phyloP scores from a whole-genome alignment of 2,888 invertebrate species.

The Thysanoteuthis rhombus region DNA sequence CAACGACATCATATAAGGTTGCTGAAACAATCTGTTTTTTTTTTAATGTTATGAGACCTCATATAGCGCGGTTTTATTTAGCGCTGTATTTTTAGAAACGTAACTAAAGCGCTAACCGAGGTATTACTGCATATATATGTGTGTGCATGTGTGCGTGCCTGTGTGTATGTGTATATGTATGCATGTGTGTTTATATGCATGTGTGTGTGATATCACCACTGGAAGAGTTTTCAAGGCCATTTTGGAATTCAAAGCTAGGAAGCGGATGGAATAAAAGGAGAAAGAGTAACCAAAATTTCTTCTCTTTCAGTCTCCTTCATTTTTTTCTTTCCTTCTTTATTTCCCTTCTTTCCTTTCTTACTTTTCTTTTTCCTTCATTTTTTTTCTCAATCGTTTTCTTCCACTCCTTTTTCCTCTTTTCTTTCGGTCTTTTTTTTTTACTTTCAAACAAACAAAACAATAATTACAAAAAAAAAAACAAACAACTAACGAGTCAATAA shows the following conservation, averaged over 20 bases:
- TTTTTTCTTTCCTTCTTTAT: background rate
- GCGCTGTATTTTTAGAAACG: no score
- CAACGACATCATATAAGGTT: no score
- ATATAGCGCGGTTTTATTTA: no score
- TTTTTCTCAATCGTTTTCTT: background rate
- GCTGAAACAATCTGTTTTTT: no score
- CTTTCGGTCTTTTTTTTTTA: no score
- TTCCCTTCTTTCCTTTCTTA: background rate
- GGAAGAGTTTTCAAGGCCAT: constrained; percentile 12
- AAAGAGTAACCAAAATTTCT: background rate
- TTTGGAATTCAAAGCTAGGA: background rate
- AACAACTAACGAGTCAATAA: background rate
- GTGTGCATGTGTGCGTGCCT: background rate
- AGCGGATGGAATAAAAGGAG: background rate
- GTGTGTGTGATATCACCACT: background rate
- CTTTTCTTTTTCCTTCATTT: background rate
- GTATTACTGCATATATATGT: no score
- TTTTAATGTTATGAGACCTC: no score
- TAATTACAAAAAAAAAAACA: background rate
- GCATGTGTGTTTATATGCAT: no score
- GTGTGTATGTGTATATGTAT: background rate
- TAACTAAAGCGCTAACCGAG: no score
- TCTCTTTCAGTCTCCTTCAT: background rate
- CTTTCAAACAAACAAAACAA: background rate
- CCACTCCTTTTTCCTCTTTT: background rate